Conservation (phyloP, 2,797 vertebrate genomes). For the Stomatorhinus walkeri region DNA sequence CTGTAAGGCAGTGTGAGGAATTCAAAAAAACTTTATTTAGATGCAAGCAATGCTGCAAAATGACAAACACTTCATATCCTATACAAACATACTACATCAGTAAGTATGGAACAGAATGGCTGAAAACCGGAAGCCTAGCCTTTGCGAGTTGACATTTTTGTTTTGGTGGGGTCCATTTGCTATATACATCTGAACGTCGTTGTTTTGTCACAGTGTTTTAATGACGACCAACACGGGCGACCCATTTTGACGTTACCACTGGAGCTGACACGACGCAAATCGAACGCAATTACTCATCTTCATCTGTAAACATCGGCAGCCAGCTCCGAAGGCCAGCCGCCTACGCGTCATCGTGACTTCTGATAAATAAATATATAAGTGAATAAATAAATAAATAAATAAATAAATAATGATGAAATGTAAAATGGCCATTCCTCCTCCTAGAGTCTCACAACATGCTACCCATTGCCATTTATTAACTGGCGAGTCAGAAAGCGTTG, state of each 20-base stretch:
- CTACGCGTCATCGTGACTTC: background rate
- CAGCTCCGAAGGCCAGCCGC: background rate
- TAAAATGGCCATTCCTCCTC: background rate
- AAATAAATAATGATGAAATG: background rate
- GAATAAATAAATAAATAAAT: background rate
- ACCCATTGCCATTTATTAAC: background rate
- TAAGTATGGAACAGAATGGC: background rate
- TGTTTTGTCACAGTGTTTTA: background rate
- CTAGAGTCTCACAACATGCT: background rate
- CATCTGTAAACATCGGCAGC: constrained; percentile 3
- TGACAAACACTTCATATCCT: background rate
- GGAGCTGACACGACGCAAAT: background rate
- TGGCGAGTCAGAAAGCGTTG: background rate
- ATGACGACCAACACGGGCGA: background rate
- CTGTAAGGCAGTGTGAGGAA: background rate
- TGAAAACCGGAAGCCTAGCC: background rate
- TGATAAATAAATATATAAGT: background rate
- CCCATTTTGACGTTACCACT: background rate
- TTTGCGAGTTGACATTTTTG: background rate
- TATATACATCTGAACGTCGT: background rate
- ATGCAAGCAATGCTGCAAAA: background rate
- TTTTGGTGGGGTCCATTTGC: background rate
- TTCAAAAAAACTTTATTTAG: background rate
- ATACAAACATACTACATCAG: background rate
- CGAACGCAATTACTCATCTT: constrained; percentile 1